Percentiles rank a stretch among this genome's conserved stretches.
These are phyloP conservation scores for Tetheella fluctuosa DNA, from an alignment of 2,888 invertebrate species.

Conservation along the genomic window DNA sequence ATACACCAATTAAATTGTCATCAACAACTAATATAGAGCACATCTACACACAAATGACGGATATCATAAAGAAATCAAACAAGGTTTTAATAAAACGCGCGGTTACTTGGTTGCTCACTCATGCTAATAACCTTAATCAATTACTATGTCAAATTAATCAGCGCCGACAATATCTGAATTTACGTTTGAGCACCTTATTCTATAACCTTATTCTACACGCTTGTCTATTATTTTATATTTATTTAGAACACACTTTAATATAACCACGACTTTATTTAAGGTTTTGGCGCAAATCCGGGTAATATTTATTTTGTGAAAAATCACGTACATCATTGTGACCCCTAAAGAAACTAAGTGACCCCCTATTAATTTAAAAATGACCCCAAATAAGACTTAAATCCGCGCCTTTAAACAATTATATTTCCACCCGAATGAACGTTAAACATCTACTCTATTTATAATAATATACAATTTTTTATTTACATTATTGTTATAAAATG, in stretches of 20 bases:
- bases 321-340: background rate
- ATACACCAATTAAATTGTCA: background rate
- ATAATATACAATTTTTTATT: constrained; percentile 29
- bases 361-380: background rate
- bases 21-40: background rate
- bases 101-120: background rate
- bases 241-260: constrained; percentile 20
- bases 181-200: constrained; percentile 19
- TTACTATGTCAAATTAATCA: background rate
- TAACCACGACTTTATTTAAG: constrained; percentile 8
- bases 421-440: constrained; percentile 26
- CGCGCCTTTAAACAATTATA: background rate
- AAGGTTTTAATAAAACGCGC: background rate
- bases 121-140: background rate
- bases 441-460: constrained; percentile 37
- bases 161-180: constrained; percentile 6
- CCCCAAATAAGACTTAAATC: background rate
- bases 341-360: background rate
- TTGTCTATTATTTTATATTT: constrained; percentile 13
- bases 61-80: background rate
- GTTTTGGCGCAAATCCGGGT: background rate
- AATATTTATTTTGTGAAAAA: background rate
- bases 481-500: constrained; percentile 37
- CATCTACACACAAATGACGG: background rate
- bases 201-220: constrained; percentile 12